A percentile compares a stretch with the other conserved stretches of the same genome.
Conservation (phyloP, 2,113 vertebrate genomes). For the Sinosuthora webbiana region DNA sequence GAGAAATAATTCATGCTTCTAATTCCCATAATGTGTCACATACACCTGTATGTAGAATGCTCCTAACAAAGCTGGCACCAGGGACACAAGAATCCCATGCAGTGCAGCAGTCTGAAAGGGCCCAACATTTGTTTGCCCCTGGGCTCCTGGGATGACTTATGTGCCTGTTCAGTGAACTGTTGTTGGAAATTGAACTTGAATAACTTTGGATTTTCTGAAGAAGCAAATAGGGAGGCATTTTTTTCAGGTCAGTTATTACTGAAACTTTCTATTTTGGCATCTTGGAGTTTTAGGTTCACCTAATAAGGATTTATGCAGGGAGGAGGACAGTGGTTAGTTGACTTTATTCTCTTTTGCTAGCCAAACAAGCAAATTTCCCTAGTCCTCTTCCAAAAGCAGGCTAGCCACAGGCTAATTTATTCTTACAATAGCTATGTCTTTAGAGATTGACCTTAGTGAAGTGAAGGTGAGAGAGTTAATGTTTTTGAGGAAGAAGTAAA, state of each 20-base stretch:
- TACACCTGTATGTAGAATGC: rapidly evolving
- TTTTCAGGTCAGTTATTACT: not conserved
- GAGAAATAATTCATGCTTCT: not conserved
- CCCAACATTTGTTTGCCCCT: not conserved
- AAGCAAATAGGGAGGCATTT: not conserved
- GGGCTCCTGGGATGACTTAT: not conserved
- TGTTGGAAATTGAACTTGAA: not conserved
- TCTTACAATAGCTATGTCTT: not conserved
- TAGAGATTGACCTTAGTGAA: not conserved
- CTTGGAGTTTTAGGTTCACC: not conserved
- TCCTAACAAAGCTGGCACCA: not conserved
- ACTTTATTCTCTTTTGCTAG: not conserved
- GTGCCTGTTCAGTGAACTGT: not conserved
- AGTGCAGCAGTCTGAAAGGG: not conserved
- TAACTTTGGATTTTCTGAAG: not conserved
- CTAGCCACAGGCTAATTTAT: not conserved
- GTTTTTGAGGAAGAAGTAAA: not conserved
- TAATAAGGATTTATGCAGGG: not conserved
- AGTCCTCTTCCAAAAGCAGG: not conserved
- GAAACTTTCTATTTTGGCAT: not conserved
- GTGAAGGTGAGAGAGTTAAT: not conserved
- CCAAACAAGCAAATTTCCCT: not conserved
- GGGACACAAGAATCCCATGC: not conserved
- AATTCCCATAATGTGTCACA: not conserved
- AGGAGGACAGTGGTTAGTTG: not conserved